Base-by-base conservation (phyloP, 1,140 invertebrate genomes). In the Lutraria rhynchaena region DNA sequence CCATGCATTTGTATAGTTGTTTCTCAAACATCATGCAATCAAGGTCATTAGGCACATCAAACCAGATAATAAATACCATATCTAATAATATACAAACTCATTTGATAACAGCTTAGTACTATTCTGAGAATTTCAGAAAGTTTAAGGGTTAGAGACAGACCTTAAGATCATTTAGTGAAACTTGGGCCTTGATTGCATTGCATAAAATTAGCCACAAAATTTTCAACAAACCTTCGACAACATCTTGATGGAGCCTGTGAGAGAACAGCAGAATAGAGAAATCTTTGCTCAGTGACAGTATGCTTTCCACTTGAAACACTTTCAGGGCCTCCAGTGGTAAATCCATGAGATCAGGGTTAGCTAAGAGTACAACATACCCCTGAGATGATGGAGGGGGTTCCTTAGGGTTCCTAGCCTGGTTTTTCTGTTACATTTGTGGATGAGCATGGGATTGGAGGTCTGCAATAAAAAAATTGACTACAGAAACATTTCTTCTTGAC, bases 231-330 rank as follows among this genome's bases (percentile, higher is more conserved):
- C 88, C 84, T 81, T 53, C 49, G 22, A 57, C 44, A 58, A 82
- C 49, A 19, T 89, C 90, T 49, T 86, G 84, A 70, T 86, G 80
- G 44, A 82, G 84, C 31, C 90, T 82, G 74, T 91, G 87, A 70
- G 85, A 83, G 49, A 91, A 88, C 71, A 92, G 75, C 85, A 92
- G 90, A 29, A 92, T 70, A 0, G 92, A 92, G 85, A 92, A 90
- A 60, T 92, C 92, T 53, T 91, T 69, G 9, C 88, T 88, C 24
- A 92, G 46, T 0, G 91, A 89, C 5, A 74, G 55, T 29, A 92
- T 85, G 19, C 57, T 81, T 11, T 89, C 86, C 4, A 82, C 61
- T 76, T 90, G 87, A 53, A 92, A 84, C 37, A 87, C 82, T 41
- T 77, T 58, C 44, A 91, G 69, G 11, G 90, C 89, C 81, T 92